Evolutionary conservation across 2,888 invertebrate genomes (phyloP).

Genomic region (Serrognathus titanus): DNA sequence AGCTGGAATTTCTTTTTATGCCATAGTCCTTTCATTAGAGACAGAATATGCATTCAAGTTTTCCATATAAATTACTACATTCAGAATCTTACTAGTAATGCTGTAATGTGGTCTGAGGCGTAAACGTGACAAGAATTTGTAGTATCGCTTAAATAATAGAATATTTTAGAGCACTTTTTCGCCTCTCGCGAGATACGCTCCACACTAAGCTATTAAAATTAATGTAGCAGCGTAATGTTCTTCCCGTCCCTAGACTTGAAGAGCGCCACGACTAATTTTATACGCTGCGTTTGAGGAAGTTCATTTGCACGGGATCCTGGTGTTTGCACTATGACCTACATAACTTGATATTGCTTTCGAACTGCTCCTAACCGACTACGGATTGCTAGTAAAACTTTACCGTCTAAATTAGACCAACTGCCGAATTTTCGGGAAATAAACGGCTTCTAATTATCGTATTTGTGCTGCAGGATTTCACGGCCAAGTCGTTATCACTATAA

Average conservation of each 20-base stretch:
- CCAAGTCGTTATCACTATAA: background rate
- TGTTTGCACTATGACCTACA: conserved; percentile 1
- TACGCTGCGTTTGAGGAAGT: conserved; percentile 1
- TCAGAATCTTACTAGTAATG: no score
- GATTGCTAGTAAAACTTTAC: background rate
- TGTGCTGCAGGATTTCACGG: background rate
- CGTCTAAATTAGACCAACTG: background rate
- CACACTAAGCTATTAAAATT: background rate
- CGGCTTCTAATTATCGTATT: background rate
- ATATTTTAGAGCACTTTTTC: no score
- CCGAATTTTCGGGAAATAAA: background rate
- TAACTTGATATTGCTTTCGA: conserved; percentile 2
- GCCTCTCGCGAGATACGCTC: no score
- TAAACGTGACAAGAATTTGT: no score
- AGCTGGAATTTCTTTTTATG: no score
- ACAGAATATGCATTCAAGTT: no score
- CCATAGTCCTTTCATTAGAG: no score
- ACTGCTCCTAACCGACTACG: background rate
- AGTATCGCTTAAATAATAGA: no score
- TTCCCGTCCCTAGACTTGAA: background rate
- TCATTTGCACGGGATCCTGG: conserved; percentile 1
- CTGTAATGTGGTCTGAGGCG: no score
- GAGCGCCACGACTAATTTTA: background rate
- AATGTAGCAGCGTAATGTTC: background rate
- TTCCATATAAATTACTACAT: no score